Evolutionary conservation across 1,140 invertebrate species (phyloP).

Genomic region (Leptinotarsa undecemlineata): DNA sequence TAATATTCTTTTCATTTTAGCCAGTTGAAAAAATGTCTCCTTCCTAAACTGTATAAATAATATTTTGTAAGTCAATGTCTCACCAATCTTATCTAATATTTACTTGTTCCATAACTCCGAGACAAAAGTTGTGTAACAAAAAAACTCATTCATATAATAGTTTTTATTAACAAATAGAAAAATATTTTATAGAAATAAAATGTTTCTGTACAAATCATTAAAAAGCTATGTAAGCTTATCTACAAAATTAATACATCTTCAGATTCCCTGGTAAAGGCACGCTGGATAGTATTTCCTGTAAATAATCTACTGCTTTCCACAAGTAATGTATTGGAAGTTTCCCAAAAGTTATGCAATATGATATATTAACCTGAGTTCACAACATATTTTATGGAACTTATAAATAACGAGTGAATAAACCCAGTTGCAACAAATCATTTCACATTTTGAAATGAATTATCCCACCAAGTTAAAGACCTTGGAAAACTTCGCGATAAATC

Average conservation of each 20-base stretch:
- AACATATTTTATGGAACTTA: not conserved
- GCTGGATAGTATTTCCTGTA: not conserved
- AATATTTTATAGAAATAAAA: slow-evolving; percentile 25
- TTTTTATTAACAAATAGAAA: slow-evolving; percentile 26
- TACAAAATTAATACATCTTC: slow-evolving; percentile 7
- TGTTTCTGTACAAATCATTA: slow-evolving; percentile 19
- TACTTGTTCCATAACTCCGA: not conserved
- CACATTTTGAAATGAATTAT: too few species aligned
- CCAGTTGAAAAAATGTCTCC: too few species aligned
- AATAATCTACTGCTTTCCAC: not conserved
- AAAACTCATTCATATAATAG: not conserved
- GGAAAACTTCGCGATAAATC: too few species aligned
- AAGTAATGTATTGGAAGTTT: not conserved
- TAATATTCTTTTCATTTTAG: too few species aligned
- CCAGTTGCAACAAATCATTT: too few species aligned
- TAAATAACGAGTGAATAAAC: too few species aligned
- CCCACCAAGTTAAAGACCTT: too few species aligned
- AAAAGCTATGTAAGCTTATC: slow-evolving; percentile 13
- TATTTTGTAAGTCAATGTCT: not conserved
- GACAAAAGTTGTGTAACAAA: not conserved
- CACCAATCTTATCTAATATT: not conserved
- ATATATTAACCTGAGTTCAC: not conserved
- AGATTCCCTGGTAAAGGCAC: slow-evolving; percentile 4
- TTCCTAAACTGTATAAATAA: too few species aligned
- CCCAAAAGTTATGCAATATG: not conserved